These are phyloP conservation scores for Murina feae DNA, from an alignment of 2,113 vertebrate genomes.

Conservation along the genomic window DNA sequence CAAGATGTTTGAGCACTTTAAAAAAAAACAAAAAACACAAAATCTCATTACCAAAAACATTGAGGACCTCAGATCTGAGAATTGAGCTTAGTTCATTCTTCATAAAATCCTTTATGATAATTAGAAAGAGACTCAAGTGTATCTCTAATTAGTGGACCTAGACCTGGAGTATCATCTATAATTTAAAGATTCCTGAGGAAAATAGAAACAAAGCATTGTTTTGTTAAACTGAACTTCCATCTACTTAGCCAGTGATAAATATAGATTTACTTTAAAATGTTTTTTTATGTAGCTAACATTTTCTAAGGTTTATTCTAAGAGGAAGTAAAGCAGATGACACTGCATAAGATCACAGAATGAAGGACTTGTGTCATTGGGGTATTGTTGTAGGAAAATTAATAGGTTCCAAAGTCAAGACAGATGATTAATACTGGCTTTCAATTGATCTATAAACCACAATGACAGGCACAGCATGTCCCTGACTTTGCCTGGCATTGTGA, in stretches of 20 bases:
- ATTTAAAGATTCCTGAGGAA: conserved; percentile 20
- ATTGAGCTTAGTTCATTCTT: background rate
- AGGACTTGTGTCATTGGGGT: conserved; percentile 35
- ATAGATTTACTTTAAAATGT: conserved; percentile 20
- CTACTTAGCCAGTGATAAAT: conserved; percentile 11
- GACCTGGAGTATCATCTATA: background rate
- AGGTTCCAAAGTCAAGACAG: conserved; percentile 57
- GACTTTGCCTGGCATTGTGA: conserved; percentile 59
- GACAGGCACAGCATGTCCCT: conserved; percentile 60
- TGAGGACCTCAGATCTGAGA: background rate
- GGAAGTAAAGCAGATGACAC: conserved; percentile 27
- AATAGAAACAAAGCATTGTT: background rate
- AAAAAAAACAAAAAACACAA: background rate
- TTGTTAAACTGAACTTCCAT: conserved; percentile 5
- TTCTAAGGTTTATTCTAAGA: conserved; percentile 16
- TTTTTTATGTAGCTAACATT: conserved; percentile 60
- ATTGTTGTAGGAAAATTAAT: conserved; percentile 65
- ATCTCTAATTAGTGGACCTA: background rate
- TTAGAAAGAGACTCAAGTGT: background rate
- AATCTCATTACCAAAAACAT: background rate
- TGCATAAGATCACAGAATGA: conserved; percentile 52
- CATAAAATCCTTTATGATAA: background rate
- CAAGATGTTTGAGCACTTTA: background rate
- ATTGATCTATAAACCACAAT: conserved; percentile 68
- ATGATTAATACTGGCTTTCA: conserved; percentile 68